Percentiles rank a stretch among this genome's conserved stretches.
Evolutionary conservation across 2,797 vertebrate species (phyloP).

Genomic region (Onychomys torridus): DNA sequence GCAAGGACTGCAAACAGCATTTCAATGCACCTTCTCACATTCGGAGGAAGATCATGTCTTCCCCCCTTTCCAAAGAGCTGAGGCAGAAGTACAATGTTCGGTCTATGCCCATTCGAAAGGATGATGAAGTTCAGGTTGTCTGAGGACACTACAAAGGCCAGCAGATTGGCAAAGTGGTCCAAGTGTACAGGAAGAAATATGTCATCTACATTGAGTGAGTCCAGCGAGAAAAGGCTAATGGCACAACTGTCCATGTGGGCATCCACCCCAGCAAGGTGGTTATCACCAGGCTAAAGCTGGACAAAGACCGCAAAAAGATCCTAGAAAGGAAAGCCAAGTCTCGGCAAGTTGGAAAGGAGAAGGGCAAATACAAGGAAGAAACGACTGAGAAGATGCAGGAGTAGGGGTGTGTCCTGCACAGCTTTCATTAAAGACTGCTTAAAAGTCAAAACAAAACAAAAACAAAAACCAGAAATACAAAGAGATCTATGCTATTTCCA

Average conservation of each 20-base stretch:
- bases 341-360: not conserved
- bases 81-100: not conserved
- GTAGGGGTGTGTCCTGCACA: not conserved
- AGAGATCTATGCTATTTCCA: not conserved
- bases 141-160: not conserved
- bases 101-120: not conserved
- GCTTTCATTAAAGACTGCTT: not conserved
- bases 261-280: not conserved
- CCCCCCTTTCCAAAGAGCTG: not conserved
- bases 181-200: not conserved
- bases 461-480: no score
- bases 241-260: not conserved
- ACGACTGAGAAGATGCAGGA: not conserved
- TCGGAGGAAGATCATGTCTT: not conserved
- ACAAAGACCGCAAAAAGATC: not conserved
- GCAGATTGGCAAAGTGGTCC: not conserved
- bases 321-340: not conserved
- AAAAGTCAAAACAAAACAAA: not conserved
- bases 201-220: not conserved
- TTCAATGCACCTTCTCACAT: not conserved
- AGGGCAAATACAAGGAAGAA: not conserved
- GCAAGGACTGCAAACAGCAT: not conserved
- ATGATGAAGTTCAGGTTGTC: no score
- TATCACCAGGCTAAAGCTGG: not conserved
- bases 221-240: not conserved